Evolutionary conservation across 1,140 invertebrate species (phyloP).

Genomic region (Protaetia brevitarsis): DNA sequence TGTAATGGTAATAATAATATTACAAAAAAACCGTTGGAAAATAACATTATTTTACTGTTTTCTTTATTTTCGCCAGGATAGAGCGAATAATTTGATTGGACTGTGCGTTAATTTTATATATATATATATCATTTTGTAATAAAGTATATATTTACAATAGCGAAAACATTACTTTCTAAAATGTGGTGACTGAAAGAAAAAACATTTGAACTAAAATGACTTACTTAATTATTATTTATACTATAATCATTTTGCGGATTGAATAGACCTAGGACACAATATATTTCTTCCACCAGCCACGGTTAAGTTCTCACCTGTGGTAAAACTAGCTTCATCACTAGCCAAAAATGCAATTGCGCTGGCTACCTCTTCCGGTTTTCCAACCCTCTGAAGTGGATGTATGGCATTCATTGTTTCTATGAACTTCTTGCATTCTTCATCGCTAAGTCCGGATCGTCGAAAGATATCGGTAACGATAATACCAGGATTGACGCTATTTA

Average conservation of each 20-base stretch:
- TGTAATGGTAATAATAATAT: too few species aligned
- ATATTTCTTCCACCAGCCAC: slow-evolving; percentile 81
- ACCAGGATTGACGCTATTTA: slow-evolving; percentile 75
- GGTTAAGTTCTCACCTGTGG: slow-evolving; percentile 74
- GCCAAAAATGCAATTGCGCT: slow-evolving; percentile 81
- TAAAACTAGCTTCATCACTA: slow-evolving; percentile 73
- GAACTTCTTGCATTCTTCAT: slow-evolving; percentile 70
- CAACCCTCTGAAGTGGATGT: slow-evolving; percentile 77
- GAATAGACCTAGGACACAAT: slow-evolving; percentile 71
- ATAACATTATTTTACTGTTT: too few species aligned
- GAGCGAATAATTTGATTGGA: too few species aligned
- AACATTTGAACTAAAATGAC: background rate
- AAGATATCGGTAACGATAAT: slow-evolving; percentile 77
- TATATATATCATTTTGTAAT: too few species aligned
- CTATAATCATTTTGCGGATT: too few species aligned
- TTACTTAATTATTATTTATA: too few species aligned
- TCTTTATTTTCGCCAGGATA: too few species aligned
- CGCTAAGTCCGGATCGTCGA: slow-evolving; percentile 67
- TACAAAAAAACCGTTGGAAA: too few species aligned
- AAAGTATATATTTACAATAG: background rate
- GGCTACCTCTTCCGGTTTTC: slow-evolving; percentile 74
- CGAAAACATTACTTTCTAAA: too few species aligned
- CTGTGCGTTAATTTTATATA: too few species aligned
- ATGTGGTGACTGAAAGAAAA: background rate
- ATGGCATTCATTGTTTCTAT: slow-evolving; percentile 66